Evolutionary conservation across 2,888 invertebrate genomes (phyloP).

Genomic region (Dorcus hopei): DNA sequence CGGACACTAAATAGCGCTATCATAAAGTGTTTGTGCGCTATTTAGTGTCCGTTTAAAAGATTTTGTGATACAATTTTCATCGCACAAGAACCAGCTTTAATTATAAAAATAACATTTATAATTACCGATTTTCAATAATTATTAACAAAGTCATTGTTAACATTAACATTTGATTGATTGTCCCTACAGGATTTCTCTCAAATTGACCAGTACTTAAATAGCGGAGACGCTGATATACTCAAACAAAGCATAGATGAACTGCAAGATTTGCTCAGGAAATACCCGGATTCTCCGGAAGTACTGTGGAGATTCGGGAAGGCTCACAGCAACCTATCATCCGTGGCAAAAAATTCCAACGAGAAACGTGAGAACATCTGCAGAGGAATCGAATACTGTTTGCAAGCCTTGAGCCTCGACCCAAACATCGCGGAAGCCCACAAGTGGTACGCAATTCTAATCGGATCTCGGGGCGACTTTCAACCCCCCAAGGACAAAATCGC

Average conservation of each 20-base stretch:
- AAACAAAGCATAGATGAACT: conserved; percentile 33
- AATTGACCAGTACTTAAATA: conserved; percentile 38
- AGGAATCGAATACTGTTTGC: conserved; percentile 55
- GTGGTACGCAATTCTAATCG: conserved; percentile 70
- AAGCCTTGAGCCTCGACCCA: conserved; percentile 53
- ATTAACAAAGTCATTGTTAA: too few species aligned
- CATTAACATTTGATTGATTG: too few species aligned
- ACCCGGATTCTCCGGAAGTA: conserved; percentile 39
- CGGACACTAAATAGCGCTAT: too few species aligned
- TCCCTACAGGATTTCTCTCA: conserved; percentile 32
- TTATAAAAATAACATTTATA: too few species aligned
- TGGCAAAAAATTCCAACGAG: conserved; percentile 25
- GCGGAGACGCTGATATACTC: conserved; percentile 29
- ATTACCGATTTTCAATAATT: too few species aligned
- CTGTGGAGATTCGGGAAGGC: conserved; percentile 45
- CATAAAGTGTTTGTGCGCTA: too few species aligned
- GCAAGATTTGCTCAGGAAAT: conserved; percentile 35
- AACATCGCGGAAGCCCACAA: conserved; percentile 62
- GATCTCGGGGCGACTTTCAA: conserved; percentile 59
- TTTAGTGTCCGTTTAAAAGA: too few species aligned
- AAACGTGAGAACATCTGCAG: conserved; percentile 35
- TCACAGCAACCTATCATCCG: conserved; percentile 36
- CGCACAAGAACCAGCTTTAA: too few species aligned
- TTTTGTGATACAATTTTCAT: too few species aligned
- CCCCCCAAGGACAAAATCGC: conserved; percentile 62